Base-by-base conservation (phyloP, 2,888 invertebrate genomes). In the Himalopsyche tibetana region DNA sequence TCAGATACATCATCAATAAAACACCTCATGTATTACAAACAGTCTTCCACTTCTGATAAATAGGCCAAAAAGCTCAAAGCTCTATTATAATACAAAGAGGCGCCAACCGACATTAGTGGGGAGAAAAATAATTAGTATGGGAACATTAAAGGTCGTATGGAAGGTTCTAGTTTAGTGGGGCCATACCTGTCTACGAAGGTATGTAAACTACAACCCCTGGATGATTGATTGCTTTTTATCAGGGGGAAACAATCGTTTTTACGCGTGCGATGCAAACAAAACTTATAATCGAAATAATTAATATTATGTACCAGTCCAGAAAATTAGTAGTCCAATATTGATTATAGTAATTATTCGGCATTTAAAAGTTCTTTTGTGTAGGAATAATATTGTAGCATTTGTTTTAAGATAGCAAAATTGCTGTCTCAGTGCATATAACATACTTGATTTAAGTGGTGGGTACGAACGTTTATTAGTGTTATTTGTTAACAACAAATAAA, bases 161-260 rank as follows among this genome's bases (percentile, higher is more conserved):
- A 74, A 74, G 74, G 74, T 74, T 74, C 74, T 74, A 74, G 74
- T 74, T 74, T 74, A 74, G 74, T 74, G 74, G 74, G 74, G 74
- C 74, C 74, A 74, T 74, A 74, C 74, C 74, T 74, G 74, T 38
- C 74, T 74, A 74, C 36, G 38, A 36, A 74, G 74, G 74, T 36
- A 74, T 74, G 74, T 74, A 74, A 74, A 74, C 74, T 74, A 74
- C 74, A 74, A 74, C 74, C 74, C 36, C 74, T 74, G 38, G 19
- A 36, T 74, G 74, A 74, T 74, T 74, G 74, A 74, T 74, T 74
- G 74, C 74, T 74, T 74, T 74, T 74, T 38, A 12, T 36, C 74
- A 74, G 74, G 74, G 8, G 38, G 12, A 3, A 28, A 63, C 63
- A 63, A 63, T 63, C 63, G 63, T 63, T 63, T 63, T 63, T 8